Evolutionary conservation across 2,888 invertebrate species (phyloP).

Genomic region (Zeuzera pyrina): DNA sequence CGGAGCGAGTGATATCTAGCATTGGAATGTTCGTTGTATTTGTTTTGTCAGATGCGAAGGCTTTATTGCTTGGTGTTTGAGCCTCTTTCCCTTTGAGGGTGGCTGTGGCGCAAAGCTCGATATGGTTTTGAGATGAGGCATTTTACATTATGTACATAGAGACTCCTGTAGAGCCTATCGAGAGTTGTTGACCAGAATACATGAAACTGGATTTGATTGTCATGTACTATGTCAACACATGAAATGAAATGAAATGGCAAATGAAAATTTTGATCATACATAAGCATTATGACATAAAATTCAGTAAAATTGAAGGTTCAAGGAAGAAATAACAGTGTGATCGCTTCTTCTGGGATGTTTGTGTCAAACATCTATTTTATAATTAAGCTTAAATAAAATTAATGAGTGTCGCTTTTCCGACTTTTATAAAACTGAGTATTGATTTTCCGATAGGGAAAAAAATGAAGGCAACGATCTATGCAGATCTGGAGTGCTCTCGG

Average conservation of each 20-base stretch:
- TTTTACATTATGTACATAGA: conserved; percentile 60
- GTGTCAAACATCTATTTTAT: conserved; percentile 4
- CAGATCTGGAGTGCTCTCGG: conserved; percentile 74
- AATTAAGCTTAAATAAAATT: conserved; percentile 46
- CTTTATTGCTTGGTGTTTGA: conserved; percentile 68
- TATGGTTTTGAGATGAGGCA: conserved; percentile 56
- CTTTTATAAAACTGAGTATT: conserved; percentile 67
- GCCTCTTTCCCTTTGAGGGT: conserved; percentile 67
- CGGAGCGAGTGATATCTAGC: conserved; percentile 73
- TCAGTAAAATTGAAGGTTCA: too few species aligned
- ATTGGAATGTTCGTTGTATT: conserved; percentile 73
- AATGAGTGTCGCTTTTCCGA: conserved; percentile 54
- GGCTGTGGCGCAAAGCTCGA: conserved; percentile 57
- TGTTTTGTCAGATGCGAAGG: conserved; percentile 68
- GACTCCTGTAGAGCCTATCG: conserved; percentile 41
- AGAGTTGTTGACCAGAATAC: too few species aligned
- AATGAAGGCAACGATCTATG: conserved; percentile 73
- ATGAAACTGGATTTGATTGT: too few species aligned
- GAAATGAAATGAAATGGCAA: too few species aligned
- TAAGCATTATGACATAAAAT: too few species aligned
- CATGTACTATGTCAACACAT: too few species aligned
- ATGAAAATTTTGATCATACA: too few species aligned
- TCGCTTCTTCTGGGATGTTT: too few species aligned
- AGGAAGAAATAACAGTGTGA: too few species aligned
- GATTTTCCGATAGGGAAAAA: conserved; percentile 72